Evolutionary conservation across 1,140 invertebrate species (phyloP), one percentile per base, ranked within the genome.

Genomic region (Drosophila pruinosa): DNA sequence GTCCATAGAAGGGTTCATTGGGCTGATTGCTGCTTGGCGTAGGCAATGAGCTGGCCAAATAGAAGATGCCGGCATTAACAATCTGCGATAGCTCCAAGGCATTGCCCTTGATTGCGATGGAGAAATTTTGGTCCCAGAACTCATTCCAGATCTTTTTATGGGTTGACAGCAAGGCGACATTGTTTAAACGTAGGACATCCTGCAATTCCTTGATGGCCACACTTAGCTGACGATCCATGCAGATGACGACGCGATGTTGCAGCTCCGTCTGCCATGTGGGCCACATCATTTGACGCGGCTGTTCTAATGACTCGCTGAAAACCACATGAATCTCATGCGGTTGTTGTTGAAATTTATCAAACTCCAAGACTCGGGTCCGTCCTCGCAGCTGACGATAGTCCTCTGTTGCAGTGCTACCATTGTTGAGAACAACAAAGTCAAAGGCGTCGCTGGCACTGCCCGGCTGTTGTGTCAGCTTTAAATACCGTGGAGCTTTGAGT

Each of bases 61-160:
- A 93, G 70, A 93, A 94, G 88, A 93, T 93, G 14, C 93, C 93
- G 0, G 92, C 93, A 61, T 93, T 92, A 0, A 93, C 91, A 75
- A 92, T 93, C 71, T 71, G 72, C 2, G 76, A 78, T 2, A 94
- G 70, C 61, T 93, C 85, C 17, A 93, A 52, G 3, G 22, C 67
- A 57, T 93, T 92, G 15, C 93, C 93, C 39, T 91, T 90, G 3
- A 94, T 82, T 3, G 92, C 79, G 21, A 94, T 90, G 2, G 89
- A 89, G 38, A 91, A 90, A 0, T 79, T 45, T 4, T 70, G 34
- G 5, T 75, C 43, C 90, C 90, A 91, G 14, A 91, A 91, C 0
- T 67, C 41, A 12, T 76, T 36, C 90, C 90, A 91, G 5, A 48
- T 38, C 0, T 56, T 8, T 0, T 52, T 47, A 26, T 91, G 89